Evolutionary conservation across 2,888 invertebrate species (phyloP).

Genomic region (Hesperia comma): DNA sequence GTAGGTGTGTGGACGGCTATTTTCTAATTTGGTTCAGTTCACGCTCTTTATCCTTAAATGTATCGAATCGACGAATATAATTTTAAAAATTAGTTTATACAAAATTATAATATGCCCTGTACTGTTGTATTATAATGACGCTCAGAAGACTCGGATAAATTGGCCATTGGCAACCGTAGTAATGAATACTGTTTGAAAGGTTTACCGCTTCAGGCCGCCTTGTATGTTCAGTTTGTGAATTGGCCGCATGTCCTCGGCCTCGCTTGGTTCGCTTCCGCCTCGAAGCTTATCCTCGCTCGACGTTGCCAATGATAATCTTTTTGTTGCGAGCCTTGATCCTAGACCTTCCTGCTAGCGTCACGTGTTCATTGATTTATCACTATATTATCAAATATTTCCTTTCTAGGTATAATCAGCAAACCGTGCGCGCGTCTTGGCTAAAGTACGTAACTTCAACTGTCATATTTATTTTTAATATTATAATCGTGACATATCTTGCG

Average conservation of each 20-base stretch:
- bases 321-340: slow-evolving; percentile 75
- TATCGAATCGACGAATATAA: background rate
- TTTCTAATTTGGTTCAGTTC: slow-evolving; percentile 20
- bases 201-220: slow-evolving; percentile 60
- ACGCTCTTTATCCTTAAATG: slow-evolving; percentile 14
- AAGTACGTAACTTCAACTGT: slow-evolving; percentile 73
- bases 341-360: slow-evolving; percentile 69
- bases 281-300: slow-evolving; percentile 78
- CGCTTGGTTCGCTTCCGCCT: slow-evolving; percentile 77
- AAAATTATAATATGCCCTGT: background rate
- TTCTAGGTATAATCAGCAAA: slow-evolving; percentile 83
- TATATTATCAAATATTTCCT: slow-evolving; percentile 68
- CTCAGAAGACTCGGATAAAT: slow-evolving; percentile 12
- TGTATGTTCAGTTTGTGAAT: slow-evolving; percentile 71
- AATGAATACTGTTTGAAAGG: slow-evolving; percentile 44
- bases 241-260: slow-evolving; percentile 79
- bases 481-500: slow-evolving; percentile 14
- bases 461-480: slow-evolving; percentile 31
- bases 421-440: slow-evolving; percentile 80
- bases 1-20: slow-evolving; percentile 36
- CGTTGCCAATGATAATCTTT: slow-evolving; percentile 78
- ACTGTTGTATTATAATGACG: background rate
- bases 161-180: slow-evolving; percentile 17
- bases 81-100: background rate
- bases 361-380: slow-evolving; percentile 57